These are phyloP conservation scores for Crossaster papposus DNA, from an alignment of 53 echinoderm and acorn worm species.

Conservation along the genomic window DNA sequence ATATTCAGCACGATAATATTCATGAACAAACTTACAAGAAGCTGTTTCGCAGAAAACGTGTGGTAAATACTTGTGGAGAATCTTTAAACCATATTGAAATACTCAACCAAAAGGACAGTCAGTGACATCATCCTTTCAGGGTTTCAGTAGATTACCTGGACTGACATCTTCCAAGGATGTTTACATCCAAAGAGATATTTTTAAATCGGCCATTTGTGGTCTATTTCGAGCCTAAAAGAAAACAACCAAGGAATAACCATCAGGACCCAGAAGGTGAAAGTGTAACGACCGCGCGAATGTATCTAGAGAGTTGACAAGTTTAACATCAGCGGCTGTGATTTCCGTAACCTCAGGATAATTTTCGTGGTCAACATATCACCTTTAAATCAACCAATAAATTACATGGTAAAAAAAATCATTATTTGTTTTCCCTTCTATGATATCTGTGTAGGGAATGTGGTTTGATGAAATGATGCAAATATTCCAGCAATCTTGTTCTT, in stretches of 20 bases:
- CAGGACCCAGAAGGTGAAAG: neutral
- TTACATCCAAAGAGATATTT: constrained; percentile 11
- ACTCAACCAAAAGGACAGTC: neutral
- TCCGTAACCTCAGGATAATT: neutral
- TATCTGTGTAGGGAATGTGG: neutral
- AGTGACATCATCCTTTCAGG: neutral
- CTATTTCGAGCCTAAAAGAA: neutral
- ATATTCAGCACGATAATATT: too few relatives aligned
- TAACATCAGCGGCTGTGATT: neutral
- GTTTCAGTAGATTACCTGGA: neutral
- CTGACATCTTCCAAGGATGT: neutral
- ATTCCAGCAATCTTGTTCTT: constrained; percentile 10
- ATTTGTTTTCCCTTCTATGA: neutral
- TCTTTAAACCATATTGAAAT: neutral
- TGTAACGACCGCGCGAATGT: neutral
- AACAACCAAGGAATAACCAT: neutral
- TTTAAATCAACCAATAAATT: neutral
- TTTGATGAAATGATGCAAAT: neutral
- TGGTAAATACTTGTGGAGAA: neutral
- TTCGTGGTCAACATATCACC: constrained; percentile 3
- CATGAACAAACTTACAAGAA: too few relatives aligned
- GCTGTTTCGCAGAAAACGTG: neutral
- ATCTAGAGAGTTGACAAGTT: neutral
- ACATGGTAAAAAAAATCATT: neutral
- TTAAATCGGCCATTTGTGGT: neutral